Base-by-base conservation (phyloP, 2,113 vertebrate genomes). In the Actinemys pallida region DNA sequence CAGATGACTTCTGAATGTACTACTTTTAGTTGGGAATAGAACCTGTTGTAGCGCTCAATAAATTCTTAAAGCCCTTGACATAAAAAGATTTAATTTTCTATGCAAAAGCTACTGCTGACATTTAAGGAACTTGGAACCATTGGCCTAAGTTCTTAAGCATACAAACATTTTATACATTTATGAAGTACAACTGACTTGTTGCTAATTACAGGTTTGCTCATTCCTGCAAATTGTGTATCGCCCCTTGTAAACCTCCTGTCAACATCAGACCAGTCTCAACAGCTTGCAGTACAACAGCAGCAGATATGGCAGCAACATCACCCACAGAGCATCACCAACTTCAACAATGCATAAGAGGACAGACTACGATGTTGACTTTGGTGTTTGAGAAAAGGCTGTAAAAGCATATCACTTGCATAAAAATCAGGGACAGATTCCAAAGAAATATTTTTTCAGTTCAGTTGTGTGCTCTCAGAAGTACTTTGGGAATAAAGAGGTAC, bases 301-400 rank as follows among this genome's bases (percentile, higher is more conserved):
- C 99, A 99, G 98, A 99, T 99, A 69, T 99, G 99, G 99, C 99
- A 99, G 97, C 99, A 99, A 98, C 99, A 99, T 53, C 99, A 99
- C 97, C 99, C 99, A 0, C 99, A 99, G 96, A 99, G 99, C 97
- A 98, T 99, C 97, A 98, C 99, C 97, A 99, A 99, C 85, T 96
- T 98, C 20, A 98, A 98, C 98, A 98, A 97, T 50, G 98, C 98
- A 2, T 98, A 69, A 96, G 94, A 95, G 96, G 93, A 92, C 94
- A 90, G 91, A 83, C 72, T 16, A 13, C 95, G 97, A 97, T 96
- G 90, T 96, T 97, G 95, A 95, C 93, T 93, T 89, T 94, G 97
- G 94, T 93, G 93, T 97, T 87, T 93, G 96, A 96, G 92, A 92
- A 94, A 93, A 94, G 97, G 97, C 98, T 98, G 97, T 95, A 94